Base-by-base conservation (phyloP, 2,113 vertebrate genomes). In the Patagioenas fasciata region DNA sequence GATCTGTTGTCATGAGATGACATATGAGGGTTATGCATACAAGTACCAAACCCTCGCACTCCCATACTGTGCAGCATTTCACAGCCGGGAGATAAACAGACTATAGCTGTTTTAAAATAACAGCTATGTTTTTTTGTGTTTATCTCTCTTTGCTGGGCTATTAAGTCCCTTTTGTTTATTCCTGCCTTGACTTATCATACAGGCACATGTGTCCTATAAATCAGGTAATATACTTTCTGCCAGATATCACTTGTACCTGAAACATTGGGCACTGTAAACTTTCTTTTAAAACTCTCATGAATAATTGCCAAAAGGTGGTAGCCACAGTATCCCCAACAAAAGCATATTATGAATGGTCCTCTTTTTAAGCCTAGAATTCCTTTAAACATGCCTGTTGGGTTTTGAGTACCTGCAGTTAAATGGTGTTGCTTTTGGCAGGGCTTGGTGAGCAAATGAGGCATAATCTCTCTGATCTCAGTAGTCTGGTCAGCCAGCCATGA, bases 371-470 rank as follows among this genome's bases (percentile, higher is more conserved):
- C 92, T 66, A 56, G 75, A 96, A 95, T 97, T 98, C 91, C 92
- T 97, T 97, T 96, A 97, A 97, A 97, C 97, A 88, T 94, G 97
- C 96, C 96, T 95, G 90, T 96, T 97, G 97, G 85, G 91, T 97
- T 97, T 95, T 96, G 97, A 98, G 97, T 98, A 98, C 98, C 98
- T 98, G 98, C 98, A 97, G 98, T 98, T 98, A 98, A 98, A 96
- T 96, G 65, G 94, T 97, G 98, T 98, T 98, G 97, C 96, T 98
- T 98, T 99, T 98, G 98, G 98, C 98, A 98, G 91, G 95, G 74
- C 96, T 88, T 83, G 90, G 96, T 97, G 93, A 98, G 97, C 95
- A 98, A 98, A 98, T 98, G 98, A 98, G 97, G 97, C 95, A 92
- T 97, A 97, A 97, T 98, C 96, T 97, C 97, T 98, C 97, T 98